Percentiles rank a stretch among this genome's conserved stretches.
These are phyloP conservation scores for Falco concolor DNA, from an alignment of 2,797 vertebrate species.

Conservation along the genomic window DNA sequence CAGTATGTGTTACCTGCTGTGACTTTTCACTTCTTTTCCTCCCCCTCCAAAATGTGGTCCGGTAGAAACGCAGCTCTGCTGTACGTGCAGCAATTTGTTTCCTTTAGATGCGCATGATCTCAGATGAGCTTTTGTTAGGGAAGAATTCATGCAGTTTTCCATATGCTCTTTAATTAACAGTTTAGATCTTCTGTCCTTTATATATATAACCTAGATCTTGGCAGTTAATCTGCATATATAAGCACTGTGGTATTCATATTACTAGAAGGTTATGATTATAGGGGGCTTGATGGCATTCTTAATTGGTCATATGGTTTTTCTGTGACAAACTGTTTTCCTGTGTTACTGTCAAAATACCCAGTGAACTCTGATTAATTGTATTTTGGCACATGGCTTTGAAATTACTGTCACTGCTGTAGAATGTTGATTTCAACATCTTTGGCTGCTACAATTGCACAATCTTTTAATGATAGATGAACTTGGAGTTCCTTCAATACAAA, in stretches of 20 bases:
- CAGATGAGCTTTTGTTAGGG: neutral
- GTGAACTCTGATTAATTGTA: neutral
- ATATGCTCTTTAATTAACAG: neutral
- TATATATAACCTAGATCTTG: neutral
- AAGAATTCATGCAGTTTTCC: neutral
- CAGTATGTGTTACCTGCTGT: neutral
- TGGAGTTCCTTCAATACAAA: conserved; percentile 47
- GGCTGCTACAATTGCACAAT: neutral
- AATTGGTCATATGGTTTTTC: neutral
- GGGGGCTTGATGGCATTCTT: neutral
- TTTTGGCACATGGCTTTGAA: neutral
- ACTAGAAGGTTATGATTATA: neutral
- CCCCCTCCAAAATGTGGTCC: neutral
- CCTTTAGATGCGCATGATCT: neutral
- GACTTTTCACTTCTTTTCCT: neutral
- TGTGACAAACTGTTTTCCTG: neutral
- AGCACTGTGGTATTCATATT: neutral
- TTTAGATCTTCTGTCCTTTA: neutral
- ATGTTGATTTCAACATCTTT: neutral
- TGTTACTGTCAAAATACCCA: neutral
- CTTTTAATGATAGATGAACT: neutral
- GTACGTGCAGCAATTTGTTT: neutral
- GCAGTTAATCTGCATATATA: neutral
- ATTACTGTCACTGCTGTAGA: neutral
- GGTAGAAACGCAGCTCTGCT: neutral